A percentile compares a stretch with the other conserved stretches of the same genome.
phyloP scores from a whole-genome alignment of 2,888 invertebrate species.

The Ichneumoninae sp. region DNA sequence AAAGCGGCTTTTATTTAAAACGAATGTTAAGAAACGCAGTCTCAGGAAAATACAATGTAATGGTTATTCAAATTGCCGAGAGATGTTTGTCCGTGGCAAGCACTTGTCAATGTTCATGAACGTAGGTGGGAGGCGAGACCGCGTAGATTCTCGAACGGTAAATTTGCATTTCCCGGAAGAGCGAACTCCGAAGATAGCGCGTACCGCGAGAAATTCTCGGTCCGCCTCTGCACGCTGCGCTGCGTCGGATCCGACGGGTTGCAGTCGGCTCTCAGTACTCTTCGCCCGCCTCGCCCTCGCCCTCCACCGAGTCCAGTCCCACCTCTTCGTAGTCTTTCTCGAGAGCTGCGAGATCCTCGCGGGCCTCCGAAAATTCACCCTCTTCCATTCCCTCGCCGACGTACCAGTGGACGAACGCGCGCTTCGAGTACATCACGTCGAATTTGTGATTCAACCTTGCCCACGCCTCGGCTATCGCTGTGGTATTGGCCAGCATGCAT shows the following conservation, averaged over 20 bases:
- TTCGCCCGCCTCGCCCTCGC: constrained; percentile 79
- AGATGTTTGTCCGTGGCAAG: constrained; percentile 24
- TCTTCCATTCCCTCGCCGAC: constrained; percentile 86
- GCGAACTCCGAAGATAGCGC: background rate
- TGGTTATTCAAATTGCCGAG: constrained; percentile 14
- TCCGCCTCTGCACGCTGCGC: background rate
- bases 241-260: constrained; percentile 13
- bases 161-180: constrained; percentile 40
- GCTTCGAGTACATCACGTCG: constrained; percentile 87
- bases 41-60: constrained; percentile 15
- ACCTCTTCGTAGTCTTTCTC: constrained; percentile 84
- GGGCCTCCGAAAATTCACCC: constrained; percentile 87
- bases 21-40: background rate
- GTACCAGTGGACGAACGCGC: constrained; percentile 88
- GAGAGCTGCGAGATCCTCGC: constrained; percentile 85
- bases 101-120: constrained; percentile 39
- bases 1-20: constrained; percentile 21
- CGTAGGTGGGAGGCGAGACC: background rate
- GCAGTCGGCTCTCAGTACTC: constrained; percentile 70
- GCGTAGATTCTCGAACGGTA: background rate
- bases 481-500: constrained; percentile 88
- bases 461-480: constrained; percentile 88
- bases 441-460: constrained; percentile 87
- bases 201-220: constrained; percentile 10
- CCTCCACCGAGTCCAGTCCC: constrained; percentile 83